Base-by-base conservation (phyloP, 2,888 invertebrate genomes). In the Melinopterus prodromus region DNA sequence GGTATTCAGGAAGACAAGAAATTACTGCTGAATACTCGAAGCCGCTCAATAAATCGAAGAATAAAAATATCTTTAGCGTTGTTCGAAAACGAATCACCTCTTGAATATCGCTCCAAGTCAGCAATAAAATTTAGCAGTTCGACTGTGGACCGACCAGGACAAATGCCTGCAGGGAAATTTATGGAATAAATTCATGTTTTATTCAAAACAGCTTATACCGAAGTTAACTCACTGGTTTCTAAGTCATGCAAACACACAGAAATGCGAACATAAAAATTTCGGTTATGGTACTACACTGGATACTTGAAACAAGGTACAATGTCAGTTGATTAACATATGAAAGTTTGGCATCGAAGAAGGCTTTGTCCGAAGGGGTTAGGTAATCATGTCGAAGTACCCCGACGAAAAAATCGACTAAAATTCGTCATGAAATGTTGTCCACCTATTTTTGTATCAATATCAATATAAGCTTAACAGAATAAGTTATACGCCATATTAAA, bases 181-280 rank as follows among this genome's bases (percentile, higher is more conserved):
- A 53, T 53, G 53, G 53, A 53, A 53, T 53, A 53, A 53, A 53
- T 53, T 53, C 53, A 53, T 53, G 53, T 53, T 53, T 53, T 53
- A 53, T 53, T 53, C 53, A 53, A 12, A 6, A 12, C 53, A 53
- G 53, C 53, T 53, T 53, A 53, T 53, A 53, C 53, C 53, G 53
- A 53, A 53, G 53, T 53, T 53, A 53, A 53, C 53, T 53, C 53
- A 53, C 53, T 53, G 53, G 7, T 53, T 53, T 53, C 7, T 53
- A 53, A 53, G 53, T 12, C 0, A 53, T 53, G 53, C 53, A 53
- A 53, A 53, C 53, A 53, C 53, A 53, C 12, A 53, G 12, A 53
- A 53, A 53, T 7, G 53, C 53, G 9, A 53, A 53, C 53, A 3
- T 53, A 1, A 53, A 53, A 12, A 12, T 53, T 7, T 53, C 53